Evolutionary conservation across 2,797 vertebrate genomes (phyloP), one percentile per base, ranked within the genome.

Genomic region (Enteromius radiatus): DNA sequence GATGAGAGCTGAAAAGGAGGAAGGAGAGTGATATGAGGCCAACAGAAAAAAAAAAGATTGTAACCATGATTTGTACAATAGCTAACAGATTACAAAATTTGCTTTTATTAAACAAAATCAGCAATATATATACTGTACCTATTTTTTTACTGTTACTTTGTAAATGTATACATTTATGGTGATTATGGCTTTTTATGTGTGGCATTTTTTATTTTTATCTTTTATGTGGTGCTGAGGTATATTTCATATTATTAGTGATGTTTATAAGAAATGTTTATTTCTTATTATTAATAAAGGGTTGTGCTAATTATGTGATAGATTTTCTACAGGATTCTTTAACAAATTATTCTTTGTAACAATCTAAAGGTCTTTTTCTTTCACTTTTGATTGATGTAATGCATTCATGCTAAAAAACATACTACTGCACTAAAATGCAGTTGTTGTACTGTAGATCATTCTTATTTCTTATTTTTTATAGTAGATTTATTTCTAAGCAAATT

Each of bases 21-120:
- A 41, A 85, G 79, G 85, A 38, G 77, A 88, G 81, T 89, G 88
- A 93, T 90, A 91, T 91, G 90, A 91, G 87, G 85, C 90, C 73
- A 65, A 56, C 31, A 56, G 81, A 78, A 76, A 85, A 74, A 85
- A 64, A 80, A 70, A 86, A 63, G 82, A 88, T 87, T 67, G 87
- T 73, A 83, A 54, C 59, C 43, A 71, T 49, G 52, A 71, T 63
- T 77, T 41, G 79, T 59, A 81, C 73, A 78, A 54, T 38, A 65
- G 87, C 81, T 69, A 78, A 84, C 54, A 79, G 59, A 54, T 15
- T 36, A 26, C 41, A 78, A 38, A 33, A 59, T 47, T 79, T 36
- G 19, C 11, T 85, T 85, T 54, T 74, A 43, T 65, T 82, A 21
- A 68, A 64, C 78, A 73, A 67, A 78, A 78, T 45, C 8, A 61